A percentile compares a stretch with the other conserved stretches of the same genome.
Evolutionary conservation across 2,113 vertebrate genomes (phyloP).

Genomic region (Ailuropoda melanoleuca): DNA sequence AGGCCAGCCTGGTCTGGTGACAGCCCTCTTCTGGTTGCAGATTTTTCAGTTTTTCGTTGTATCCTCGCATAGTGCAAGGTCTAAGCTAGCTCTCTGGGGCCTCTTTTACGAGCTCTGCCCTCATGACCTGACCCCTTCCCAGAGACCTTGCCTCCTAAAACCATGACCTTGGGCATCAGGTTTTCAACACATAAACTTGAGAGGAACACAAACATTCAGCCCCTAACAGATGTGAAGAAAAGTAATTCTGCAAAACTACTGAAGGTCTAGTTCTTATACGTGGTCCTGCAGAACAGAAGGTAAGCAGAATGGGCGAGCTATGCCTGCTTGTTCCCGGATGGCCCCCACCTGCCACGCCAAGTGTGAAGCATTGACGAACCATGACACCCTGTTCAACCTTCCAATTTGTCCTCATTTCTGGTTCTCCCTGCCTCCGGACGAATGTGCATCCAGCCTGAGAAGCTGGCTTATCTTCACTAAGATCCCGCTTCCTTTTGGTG

Average conservation of each 20-base stretch:
- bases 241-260: neutral
- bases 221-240: neutral
- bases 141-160: neutral
- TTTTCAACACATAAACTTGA: neutral
- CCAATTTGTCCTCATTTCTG: neutral
- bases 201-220: too few relatives aligned
- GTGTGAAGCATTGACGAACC: neutral
- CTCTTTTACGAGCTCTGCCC: neutral
- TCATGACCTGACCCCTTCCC: neutral
- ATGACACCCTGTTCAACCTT: neutral
- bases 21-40: neutral
- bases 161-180: neutral
- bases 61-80: neutral
- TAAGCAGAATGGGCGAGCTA: neutral
- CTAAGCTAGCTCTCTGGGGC: neutral
- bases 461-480: neutral
- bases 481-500: neutral
- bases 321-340: neutral
- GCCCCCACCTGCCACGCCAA: neutral
- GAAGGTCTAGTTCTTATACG: neutral
- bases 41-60: neutral
- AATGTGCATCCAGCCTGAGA: neutral
- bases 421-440: neutral
- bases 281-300: neutral
- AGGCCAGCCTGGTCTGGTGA: fast-evolving